These are phyloP conservation scores for Poecilia wingei DNA, from an alignment of 2,797 vertebrate genomes.

Conservation along the genomic window DNA sequence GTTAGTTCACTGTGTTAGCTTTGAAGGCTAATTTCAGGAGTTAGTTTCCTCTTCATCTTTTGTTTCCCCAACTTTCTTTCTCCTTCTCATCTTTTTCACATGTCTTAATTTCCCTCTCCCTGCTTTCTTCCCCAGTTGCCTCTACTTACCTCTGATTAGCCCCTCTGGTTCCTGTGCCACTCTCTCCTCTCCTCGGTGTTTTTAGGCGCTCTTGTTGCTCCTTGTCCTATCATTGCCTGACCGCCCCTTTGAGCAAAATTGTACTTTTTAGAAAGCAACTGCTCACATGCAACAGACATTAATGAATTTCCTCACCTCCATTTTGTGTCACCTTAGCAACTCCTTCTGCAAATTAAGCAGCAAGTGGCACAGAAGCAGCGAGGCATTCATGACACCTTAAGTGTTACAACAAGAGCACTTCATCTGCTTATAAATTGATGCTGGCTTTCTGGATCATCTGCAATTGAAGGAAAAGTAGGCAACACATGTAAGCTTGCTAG, in stretches of 20 bases:
- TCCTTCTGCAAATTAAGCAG: slow-evolving; percentile 6
- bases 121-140: no score
- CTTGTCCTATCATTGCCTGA: background rate
- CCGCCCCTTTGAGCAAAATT: background rate
- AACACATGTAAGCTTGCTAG: background rate
- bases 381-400: slow-evolving; percentile 9
- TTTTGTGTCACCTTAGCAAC: slow-evolving; percentile 21
- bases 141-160: no score
- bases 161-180: background rate
- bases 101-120: no score
- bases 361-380: background rate
- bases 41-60: no score
- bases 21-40: background rate
- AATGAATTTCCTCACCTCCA: slow-evolving; percentile 2
- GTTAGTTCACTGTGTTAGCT: background rate
- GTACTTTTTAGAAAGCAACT: background rate
- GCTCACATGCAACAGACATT: background rate
- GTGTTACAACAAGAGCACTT: slow-evolving; percentile 13
- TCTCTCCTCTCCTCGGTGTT: background rate
- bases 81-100: no score
- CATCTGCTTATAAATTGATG: slow-evolving; percentile 16
- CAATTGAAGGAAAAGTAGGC: background rate
- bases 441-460: slow-evolving; percentile 9
- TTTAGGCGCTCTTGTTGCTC: background rate
- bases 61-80: no score